A percentile compares a stretch with the other conserved stretches of the same genome.
Conservation (phyloP, 2,797 vertebrate genomes). For the Fistularia commersonii region DNA sequence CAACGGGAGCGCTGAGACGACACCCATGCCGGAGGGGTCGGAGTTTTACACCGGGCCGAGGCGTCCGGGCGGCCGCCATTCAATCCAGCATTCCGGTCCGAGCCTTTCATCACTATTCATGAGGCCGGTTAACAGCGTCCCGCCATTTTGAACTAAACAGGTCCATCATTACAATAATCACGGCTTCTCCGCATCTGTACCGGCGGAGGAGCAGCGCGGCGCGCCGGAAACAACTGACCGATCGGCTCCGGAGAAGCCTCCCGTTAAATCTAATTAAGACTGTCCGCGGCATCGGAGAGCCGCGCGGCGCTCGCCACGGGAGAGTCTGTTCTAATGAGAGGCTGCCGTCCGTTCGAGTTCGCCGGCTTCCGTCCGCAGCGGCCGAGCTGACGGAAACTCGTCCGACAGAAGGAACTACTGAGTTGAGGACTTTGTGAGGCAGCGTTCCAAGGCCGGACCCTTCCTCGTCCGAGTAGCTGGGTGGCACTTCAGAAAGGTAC, state of each 20-base stretch:
- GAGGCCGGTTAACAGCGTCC: not conserved
- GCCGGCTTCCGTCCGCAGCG: slow-evolving; percentile 38
- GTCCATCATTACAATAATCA: slow-evolving; percentile 1
- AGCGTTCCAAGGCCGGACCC: too few species aligned
- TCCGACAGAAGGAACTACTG: too few species aligned
- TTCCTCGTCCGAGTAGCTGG: too few species aligned
- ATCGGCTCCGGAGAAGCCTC: slow-evolving; percentile 81
- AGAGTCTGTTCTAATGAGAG: slow-evolving; percentile 52
- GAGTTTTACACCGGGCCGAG: too few species aligned
- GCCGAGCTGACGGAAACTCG: not conserved
- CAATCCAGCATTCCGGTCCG: too few species aligned
- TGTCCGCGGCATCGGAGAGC: slow-evolving; percentile 63
- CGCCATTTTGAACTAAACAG: not conserved
- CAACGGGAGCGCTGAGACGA: too few species aligned
- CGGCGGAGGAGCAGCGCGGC: slow-evolving; percentile 35
- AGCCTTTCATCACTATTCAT: not conserved
- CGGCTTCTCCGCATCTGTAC: slow-evolving; percentile 21
- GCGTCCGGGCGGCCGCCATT: too few species aligned
- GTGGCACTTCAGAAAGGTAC: too few species aligned
- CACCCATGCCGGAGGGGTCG: too few species aligned
- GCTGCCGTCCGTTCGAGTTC: slow-evolving; percentile 54
- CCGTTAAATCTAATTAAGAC: slow-evolving; percentile 81
- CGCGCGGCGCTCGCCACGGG: slow-evolving; percentile 48
- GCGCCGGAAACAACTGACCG: slow-evolving; percentile 69
- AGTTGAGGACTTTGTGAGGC: too few species aligned